Conservation (phyloP, 2,113 vertebrate genomes). For the Empidonax traillii region DNA sequence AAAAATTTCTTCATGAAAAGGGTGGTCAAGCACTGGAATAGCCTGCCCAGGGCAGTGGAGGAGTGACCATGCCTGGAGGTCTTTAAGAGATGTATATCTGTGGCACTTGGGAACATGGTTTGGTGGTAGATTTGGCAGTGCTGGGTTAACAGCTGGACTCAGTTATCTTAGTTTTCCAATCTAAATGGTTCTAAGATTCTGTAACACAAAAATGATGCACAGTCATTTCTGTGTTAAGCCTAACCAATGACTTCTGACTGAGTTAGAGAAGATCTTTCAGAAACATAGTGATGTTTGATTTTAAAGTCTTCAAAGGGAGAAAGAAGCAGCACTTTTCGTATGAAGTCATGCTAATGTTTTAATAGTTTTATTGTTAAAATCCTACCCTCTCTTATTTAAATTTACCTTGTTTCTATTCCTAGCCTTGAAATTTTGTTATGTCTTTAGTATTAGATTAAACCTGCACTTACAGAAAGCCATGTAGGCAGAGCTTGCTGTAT, state of each 20-base stretch:
- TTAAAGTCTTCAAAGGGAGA: not conserved
- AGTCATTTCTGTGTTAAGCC: not conserved
- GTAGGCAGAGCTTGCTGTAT: not conserved
- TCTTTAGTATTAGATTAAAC: not conserved
- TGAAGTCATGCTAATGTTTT: not conserved
- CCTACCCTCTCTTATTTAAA: not conserved
- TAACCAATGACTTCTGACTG: not conserved
- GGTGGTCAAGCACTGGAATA: not conserved
- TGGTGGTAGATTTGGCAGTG: not conserved
- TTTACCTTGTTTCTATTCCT: not conserved
- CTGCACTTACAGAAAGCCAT: not conserved
- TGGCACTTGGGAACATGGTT: not conserved
- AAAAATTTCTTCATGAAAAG: not conserved
- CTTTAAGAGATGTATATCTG: not conserved
- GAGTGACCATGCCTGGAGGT: not conserved
- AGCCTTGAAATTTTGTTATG: not conserved
- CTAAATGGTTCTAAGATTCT: not conserved
- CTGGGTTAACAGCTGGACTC: not conserved
- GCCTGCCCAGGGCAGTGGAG: not conserved
- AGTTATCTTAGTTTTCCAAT: not conserved
- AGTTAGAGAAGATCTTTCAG: not conserved
- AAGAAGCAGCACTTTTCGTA: not conserved
- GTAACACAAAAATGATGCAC: not conserved
- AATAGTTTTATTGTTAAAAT: not conserved
- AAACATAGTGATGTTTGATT: not conserved